phyloP scores from a whole-genome alignment of 1,140 invertebrate species.

The Conus ventricosus region DNA sequence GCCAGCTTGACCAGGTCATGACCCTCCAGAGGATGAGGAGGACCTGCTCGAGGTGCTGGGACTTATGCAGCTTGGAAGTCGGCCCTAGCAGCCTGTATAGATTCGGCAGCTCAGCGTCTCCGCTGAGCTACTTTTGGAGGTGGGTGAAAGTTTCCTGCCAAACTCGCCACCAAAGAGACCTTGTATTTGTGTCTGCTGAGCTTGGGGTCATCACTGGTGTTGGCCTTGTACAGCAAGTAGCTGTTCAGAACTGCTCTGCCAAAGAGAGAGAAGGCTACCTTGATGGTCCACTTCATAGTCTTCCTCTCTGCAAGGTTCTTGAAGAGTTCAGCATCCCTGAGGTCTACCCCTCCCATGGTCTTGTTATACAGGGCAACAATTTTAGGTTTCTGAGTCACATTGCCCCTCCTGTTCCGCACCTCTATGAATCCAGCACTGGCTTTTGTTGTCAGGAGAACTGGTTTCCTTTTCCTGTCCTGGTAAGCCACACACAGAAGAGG shows the following conservation, averaged over 20 bases:
- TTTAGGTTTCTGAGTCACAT: background rate
- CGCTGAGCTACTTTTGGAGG: too few species aligned
- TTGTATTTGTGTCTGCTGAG: too few species aligned
- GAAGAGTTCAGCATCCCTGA: too few species aligned
- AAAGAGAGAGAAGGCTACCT: background rate
- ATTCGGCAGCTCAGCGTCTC: background rate
- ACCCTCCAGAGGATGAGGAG: background rate
- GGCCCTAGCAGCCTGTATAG: background rate
- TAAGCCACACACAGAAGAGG: constrained; percentile 14
- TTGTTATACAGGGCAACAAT: too few species aligned
- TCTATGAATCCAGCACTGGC: background rate
- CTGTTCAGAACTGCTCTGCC: background rate
- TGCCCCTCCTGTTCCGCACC: background rate
- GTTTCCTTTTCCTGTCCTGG: background rate
- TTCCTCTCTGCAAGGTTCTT: too few species aligned
- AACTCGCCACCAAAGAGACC: too few species aligned
- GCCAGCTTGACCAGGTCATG: background rate
- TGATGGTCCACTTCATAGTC: background rate
- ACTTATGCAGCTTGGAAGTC: background rate
- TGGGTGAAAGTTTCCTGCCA: too few species aligned
- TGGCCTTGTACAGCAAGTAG: background rate
- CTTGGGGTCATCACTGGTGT: too few species aligned
- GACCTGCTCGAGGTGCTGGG: background rate
- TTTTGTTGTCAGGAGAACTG: background rate
- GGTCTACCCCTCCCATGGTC: too few species aligned